Base-by-base conservation (phyloP, 2,113 vertebrate species). In the Upupa epops region DNA sequence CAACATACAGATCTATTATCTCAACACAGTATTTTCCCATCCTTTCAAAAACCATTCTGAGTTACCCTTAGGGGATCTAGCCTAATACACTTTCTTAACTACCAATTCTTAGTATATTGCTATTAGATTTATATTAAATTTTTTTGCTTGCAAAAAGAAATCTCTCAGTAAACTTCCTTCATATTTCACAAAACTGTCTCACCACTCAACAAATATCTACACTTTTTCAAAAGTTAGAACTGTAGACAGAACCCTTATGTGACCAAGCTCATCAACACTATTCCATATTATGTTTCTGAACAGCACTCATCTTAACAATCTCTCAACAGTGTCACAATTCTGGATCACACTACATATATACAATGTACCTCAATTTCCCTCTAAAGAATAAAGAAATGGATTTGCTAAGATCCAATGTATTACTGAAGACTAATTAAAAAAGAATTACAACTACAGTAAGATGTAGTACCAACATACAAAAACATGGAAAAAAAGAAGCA, bases 11-110 rank as follows among this genome's bases (percentile, higher is more conserved):
- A 29, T 42, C 34, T 64, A 59, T 64, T 66, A 74, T 11, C 26
- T 59, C 76, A 85, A 84, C 78, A 70, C 5, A 80, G 26, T 34
- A 52, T 70, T 83, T 88, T 80, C 36, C 36, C 66, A 68, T 68
- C 46, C 65, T 83, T 90, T 51, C 22, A 89, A 85, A 92, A 92
- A 25, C n/a, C 80, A 28, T 49, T 73, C 51, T 63, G 29, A 90
- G 56, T 68, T 45, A 80, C 42, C 37, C 61, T 59, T 74, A 81
- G 72, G 42, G 72, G 55, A 76, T 68, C 32, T 73, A 81, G 25
- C 52, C 64, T 74, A 71, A 54, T 40, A 81, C n/a, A 80, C 51
- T 78, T 49, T 90, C 34, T 29, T 31, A 88, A 90, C 52, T 20
- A 77, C 31, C 70, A 63, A 75, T 52, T 92, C 48, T 70, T 56